Conservation (phyloP, 2,888 invertebrate genomes). For the Athalia rosae region DNA sequence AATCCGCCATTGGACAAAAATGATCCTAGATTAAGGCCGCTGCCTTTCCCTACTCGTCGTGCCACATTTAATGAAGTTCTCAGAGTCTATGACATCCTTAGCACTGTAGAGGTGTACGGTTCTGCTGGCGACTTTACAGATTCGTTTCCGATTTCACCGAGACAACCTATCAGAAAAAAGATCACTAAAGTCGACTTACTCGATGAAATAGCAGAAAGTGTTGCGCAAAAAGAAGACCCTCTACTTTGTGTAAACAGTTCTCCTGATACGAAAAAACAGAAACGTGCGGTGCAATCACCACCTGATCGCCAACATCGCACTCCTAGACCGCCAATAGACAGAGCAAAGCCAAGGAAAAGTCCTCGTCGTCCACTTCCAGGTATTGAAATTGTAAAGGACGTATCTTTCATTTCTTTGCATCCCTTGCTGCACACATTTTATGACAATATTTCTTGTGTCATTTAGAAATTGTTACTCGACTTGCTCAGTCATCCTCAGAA, state of each 20-base stretch:
- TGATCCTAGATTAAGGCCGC: conserved; percentile 79
- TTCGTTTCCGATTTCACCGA: conserved; percentile 67
- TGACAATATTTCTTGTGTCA: conserved; percentile 18
- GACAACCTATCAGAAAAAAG: conserved; percentile 65
- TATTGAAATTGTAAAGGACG: conserved; percentile 47
- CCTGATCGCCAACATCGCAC: conserved; percentile 59
- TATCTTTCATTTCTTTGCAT: conserved; percentile 14
- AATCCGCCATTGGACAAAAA: conserved; percentile 80
- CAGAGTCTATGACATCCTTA: conserved; percentile 82
- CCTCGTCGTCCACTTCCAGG: conserved; percentile 67
- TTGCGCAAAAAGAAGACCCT: conserved; percentile 43
- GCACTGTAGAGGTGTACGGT: conserved; percentile 82
- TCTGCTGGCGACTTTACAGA: conserved; percentile 65
- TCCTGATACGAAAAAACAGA: conserved; percentile 53
- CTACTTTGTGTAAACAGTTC: conserved; percentile 41
- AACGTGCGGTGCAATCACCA: conserved; percentile 50
- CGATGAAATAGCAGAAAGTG: conserved; percentile 55
- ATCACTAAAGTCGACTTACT: conserved; percentile 56
- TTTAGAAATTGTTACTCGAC: conserved; percentile 64
- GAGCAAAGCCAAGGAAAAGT: conserved; percentile 68
- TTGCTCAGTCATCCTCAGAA: conserved; percentile 65
- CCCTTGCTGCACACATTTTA: neutral
- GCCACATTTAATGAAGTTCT: conserved; percentile 88
- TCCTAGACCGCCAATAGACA: conserved; percentile 62
- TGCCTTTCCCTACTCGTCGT: conserved; percentile 89